These are phyloP conservation scores for Chrysocyon brachyurus DNA, from an alignment of 2,797 vertebrate species.

Conservation along the genomic window DNA sequence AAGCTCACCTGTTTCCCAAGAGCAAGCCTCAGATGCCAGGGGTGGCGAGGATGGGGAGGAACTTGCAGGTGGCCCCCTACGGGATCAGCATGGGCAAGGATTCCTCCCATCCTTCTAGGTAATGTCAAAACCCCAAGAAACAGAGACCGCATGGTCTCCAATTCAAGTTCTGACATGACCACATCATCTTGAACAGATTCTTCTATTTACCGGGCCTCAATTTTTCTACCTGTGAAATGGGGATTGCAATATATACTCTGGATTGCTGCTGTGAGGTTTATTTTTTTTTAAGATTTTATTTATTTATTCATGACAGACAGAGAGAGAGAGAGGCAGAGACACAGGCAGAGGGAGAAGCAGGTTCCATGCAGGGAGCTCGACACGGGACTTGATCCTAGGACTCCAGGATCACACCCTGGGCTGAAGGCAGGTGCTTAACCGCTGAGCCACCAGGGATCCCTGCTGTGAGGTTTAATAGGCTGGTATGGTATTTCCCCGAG, in stretches of 20 bases:
- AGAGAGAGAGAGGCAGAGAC: too few relatives aligned
- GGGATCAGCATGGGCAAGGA: not conserved
- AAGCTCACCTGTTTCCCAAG: not conserved
- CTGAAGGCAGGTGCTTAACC: too few relatives aligned
- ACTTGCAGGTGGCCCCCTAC: not conserved
- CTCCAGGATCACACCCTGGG: too few relatives aligned
- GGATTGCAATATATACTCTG: not conserved
- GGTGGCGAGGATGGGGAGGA: rapidly evolving
- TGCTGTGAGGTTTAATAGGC: not conserved
- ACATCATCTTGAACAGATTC: not conserved
- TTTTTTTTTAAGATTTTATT: too few relatives aligned
- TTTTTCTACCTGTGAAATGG: not conserved
- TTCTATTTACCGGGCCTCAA: not conserved
- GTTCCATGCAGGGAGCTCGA: too few relatives aligned
- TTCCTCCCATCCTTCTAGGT: not conserved
- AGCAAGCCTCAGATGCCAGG: not conserved
- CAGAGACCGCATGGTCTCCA: not conserved
- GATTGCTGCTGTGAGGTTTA: not conserved
- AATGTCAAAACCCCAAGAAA: not conserved
- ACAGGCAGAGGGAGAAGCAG: too few relatives aligned
- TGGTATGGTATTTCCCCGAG: not conserved
- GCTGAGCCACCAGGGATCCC: not conserved
- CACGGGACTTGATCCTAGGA: too few relatives aligned
- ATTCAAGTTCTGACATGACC: not conserved
- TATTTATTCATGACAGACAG: too few relatives aligned